Conservation (phyloP, 2,888 invertebrate genomes). For the Acanthoscelides obtectus region DNA sequence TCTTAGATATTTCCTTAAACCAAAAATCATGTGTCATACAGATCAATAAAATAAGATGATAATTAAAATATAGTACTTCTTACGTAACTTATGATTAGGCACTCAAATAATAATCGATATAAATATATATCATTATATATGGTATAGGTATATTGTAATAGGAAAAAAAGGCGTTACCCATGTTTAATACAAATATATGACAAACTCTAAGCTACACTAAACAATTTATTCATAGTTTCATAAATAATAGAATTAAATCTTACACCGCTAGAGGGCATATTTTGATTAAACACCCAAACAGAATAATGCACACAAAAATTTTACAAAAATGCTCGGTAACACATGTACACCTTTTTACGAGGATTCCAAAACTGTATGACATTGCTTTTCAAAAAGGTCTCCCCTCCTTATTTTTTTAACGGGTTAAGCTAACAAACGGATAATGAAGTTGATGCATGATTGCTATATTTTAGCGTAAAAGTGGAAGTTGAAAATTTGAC, state of each 20-base stretch:
- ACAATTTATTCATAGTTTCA: conserved; percentile 32
- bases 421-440: too few relatives aligned
- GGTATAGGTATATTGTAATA: conserved; percentile 28
- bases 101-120: conserved; percentile 44
- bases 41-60: conserved; percentile 28
- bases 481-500: too few relatives aligned
- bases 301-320: conserved; percentile 40
- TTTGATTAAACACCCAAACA: conserved; percentile 27
- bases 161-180: conserved; percentile 36
- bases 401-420: too few relatives aligned
- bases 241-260: conserved; percentile 33
- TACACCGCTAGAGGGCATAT: conserved; percentile 23
- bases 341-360: neutral
- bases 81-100: conserved; percentile 40
- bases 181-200: conserved; percentile 41
- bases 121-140: conserved; percentile 36
- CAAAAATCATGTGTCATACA: conserved; percentile 30
- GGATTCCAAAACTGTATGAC: neutral
- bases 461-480: too few relatives aligned
- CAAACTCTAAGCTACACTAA: conserved; percentile 32
- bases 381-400: too few relatives aligned
- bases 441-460: too few relatives aligned
- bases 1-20: conserved; percentile 25
- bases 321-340: neutral
- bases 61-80: conserved; percentile 16